Base-by-base conservation (phyloP, 2,888 invertebrate genomes). In the Amphipyra berbera region DNA sequence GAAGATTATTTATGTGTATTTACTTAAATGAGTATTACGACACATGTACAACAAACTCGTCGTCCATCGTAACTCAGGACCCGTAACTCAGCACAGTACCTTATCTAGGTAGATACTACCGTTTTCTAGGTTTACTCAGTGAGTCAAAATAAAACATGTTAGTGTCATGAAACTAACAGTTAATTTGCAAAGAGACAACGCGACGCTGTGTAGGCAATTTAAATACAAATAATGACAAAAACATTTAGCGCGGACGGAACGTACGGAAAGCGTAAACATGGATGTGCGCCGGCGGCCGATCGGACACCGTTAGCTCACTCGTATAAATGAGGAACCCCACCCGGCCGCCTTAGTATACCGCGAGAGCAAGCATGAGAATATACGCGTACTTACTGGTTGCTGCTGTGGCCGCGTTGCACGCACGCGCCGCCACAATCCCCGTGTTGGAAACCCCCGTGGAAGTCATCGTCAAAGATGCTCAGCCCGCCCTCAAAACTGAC, bases 161-260 rank as follows among this genome's bases (percentile, higher is more conserved):
- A 45, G 38, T 44, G 27, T 33, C 41, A 45, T 41, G 10, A 66
- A 54, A 53, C 68, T 57, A 78, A 76, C 77, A 75, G 74, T 73
- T 75, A 55, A 84, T 78, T 77, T 60, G 33, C 68, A 55, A 73
- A 65, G 57, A 72, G 73, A 74, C 65, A 67, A 78, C 70, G 62
- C 63, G 45, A 65, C 58, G 45, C 56, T 42, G 61, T 64, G 52
- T 77, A 81, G 76, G 84, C 84, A 85, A 87, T 85, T 84, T 79
- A 81, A 88, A 86, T 76, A 90, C 88, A 92, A 91, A 92, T 91
- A 91, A 87, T 90, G 90, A 87, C 89, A 85, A 83, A 90, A 85
- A 87, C 85, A 88, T 89, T 90, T 88, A 90, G 86, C 88, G 87
- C 77, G 67, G 70, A 77, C 70, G 71, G 69, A 64, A 64, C 74